Evolutionary conservation across 2,113 vertebrate genomes (phyloP).

Genomic region (Cardinalis cardinalis): DNA sequence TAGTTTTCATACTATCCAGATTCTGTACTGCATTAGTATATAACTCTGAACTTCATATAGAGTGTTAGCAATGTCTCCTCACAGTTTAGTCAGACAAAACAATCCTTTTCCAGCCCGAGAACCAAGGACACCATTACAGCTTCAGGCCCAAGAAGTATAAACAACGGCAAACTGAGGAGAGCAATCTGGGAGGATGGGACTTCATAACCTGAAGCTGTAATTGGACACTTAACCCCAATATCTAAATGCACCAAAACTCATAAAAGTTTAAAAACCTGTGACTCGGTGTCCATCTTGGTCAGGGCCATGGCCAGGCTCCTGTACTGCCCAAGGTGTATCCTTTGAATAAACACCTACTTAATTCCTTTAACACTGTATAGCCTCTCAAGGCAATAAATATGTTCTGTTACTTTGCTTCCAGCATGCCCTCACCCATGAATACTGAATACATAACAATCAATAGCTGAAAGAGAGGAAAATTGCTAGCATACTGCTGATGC

Average conservation of each 20-base stretch:
- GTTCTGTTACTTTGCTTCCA: neutral
- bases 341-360: neutral
- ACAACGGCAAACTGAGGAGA: no score
- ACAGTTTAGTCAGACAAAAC: neutral
- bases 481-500: fast-evolving
- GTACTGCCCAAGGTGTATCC: neutral
- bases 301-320: fast-evolving
- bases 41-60: neutral
- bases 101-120: neutral
- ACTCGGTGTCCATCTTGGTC: fast-evolving
- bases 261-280: neutral
- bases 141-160: neutral
- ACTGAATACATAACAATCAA: neutral
- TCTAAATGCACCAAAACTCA: neutral
- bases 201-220: neutral
- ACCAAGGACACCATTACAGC: fast-evolving
- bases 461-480: neutral
- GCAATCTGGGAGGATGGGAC: no score
- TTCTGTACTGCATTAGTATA: neutral
- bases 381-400: neutral
- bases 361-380: neutral
- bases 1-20: neutral
- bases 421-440: neutral
- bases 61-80: neutral
- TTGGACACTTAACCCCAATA: neutral